These are phyloP conservation scores for Dastarcus helophoroides DNA, from an alignment of 2,888 invertebrate genomes.

Conservation along the genomic window DNA sequence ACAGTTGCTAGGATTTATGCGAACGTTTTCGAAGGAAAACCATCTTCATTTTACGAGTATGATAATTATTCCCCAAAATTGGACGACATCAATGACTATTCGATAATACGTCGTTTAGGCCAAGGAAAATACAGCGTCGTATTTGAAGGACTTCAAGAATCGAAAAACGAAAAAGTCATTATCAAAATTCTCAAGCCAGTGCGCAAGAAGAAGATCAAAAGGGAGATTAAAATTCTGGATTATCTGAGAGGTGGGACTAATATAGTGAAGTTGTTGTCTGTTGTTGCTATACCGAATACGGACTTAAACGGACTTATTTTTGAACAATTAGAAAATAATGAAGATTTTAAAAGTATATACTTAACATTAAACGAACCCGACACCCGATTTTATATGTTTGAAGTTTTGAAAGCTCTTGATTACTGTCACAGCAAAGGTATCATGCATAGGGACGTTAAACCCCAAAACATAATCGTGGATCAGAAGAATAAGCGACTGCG, in stretches of 20 bases:
- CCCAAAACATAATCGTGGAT: constrained; percentile 35
- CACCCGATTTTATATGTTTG: constrained; percentile 35
- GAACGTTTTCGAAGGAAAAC: constrained; percentile 28
- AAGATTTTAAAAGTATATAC: constrained; percentile 34
- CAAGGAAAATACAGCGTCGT: constrained; percentile 37
- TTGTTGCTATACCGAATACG: constrained; percentile 21
- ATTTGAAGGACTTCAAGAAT: constrained; percentile 30
- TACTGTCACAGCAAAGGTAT: constrained; percentile 35
- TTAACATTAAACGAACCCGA: constrained; percentile 31
- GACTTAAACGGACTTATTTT: constrained; percentile 31
- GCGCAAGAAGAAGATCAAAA: constrained; percentile 32
- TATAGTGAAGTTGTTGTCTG: constrained; percentile 29
- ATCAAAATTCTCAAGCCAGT: constrained; percentile 36
- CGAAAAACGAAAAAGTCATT: constrained; percentile 28
- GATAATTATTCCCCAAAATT: constrained; percentile 27
- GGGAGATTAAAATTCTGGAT: constrained; percentile 36
- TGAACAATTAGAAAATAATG: constrained; percentile 29
- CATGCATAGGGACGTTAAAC: constrained; percentile 37
- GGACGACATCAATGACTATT: constrained; percentile 29
- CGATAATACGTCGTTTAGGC: constrained; percentile 30
- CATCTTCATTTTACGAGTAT: constrained; percentile 31
- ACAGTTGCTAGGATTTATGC: constrained; percentile 31
- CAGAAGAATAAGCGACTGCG: constrained; percentile 26
- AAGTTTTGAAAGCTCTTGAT: constrained; percentile 36
- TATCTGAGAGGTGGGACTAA: constrained; percentile 31